Percentiles rank a stretch among this genome's conserved stretches.
phyloP scores from a whole-genome alignment of 2,888 invertebrate genomes.

The Heliothis peltigera region DNA sequence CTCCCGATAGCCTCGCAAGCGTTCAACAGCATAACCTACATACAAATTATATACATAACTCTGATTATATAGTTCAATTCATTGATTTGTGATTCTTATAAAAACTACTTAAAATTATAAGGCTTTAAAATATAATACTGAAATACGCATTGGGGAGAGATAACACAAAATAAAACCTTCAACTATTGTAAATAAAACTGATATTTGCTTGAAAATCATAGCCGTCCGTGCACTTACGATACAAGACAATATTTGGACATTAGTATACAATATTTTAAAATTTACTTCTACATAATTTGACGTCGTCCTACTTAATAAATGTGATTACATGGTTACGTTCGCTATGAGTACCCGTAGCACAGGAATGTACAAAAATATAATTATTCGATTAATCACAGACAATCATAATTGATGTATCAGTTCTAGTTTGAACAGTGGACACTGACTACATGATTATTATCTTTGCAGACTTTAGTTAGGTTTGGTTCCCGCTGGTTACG shows the following conservation, averaged over 20 bases:
- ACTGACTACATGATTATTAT: constrained; percentile 30
- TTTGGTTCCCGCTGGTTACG: constrained; percentile 27
- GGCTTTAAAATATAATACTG: constrained; percentile 69
- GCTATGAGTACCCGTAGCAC: constrained; percentile 82
- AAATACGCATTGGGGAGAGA: constrained; percentile 59
- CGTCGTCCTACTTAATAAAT: constrained; percentile 57
- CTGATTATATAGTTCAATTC: constrained; percentile 44
- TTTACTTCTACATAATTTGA: constrained; percentile 67
- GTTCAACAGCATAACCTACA: constrained; percentile 26
- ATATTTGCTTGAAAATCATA: constrained; percentile 68
- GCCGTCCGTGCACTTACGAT: constrained; percentile 58
- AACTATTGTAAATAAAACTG: constrained; percentile 61
- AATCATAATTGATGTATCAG: constrained; percentile 67
- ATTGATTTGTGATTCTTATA: constrained; percentile 51
- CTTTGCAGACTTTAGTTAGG: constrained; percentile 28
- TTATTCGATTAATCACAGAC: constrained; percentile 83
- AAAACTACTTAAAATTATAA: constrained; percentile 47
- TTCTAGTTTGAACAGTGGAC: constrained; percentile 52
- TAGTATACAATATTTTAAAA: constrained; percentile 59
- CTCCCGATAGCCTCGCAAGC: constrained; percentile 65
- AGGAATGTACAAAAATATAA: constrained; percentile 89
- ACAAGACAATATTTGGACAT: constrained; percentile 60
- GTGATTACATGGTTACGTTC: constrained; percentile 57
- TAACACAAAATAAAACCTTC: constrained; percentile 65
- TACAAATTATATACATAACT: constrained; percentile 36